phyloP scores from a whole-genome alignment of 2,113 vertebrate genomes.

The Misgurnus anguillicaudatus region DNA sequence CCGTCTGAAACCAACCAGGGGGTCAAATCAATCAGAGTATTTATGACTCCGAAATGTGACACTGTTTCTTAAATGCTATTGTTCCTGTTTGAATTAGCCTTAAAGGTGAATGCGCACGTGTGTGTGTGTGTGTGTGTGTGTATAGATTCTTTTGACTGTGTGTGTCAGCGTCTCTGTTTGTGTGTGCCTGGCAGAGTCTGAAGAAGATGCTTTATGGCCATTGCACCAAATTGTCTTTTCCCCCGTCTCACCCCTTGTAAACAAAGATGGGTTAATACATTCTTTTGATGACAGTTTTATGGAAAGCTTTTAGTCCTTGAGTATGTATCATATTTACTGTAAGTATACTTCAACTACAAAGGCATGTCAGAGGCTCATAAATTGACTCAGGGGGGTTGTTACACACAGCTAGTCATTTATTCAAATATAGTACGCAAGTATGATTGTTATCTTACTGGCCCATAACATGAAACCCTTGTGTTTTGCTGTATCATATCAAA shows the following conservation, averaged over 20 bases:
- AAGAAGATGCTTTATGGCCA: conserved; percentile 72
- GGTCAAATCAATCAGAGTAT: conserved; percentile 98
- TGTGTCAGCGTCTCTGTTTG: conserved; percentile 50
- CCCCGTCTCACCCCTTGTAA: conserved; percentile 77
- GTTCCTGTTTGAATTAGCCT: conserved; percentile 87
- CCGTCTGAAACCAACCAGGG: conserved; percentile 87
- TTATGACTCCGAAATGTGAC: conserved; percentile 98
- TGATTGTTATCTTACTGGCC: conserved; percentile 66
- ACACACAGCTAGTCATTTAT: conserved; percentile 69
- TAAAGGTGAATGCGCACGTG: conserved; percentile 76
- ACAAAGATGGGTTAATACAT: conserved; percentile 83
- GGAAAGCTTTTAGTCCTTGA: conserved; percentile 82
- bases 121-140: conserved; percentile 64
- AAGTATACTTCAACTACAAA: conserved; percentile 80
- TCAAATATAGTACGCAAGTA: conserved; percentile 60
- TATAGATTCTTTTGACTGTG: conserved; percentile 47
- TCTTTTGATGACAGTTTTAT: conserved; percentile 81
- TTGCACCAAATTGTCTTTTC: conserved; percentile 78
- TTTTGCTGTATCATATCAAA: conserved; percentile 39
- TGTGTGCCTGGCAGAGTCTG: conserved; percentile 61
- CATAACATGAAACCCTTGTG: conserved; percentile 6
- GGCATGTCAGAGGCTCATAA: conserved; percentile 65
- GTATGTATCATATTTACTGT: conserved; percentile 86
- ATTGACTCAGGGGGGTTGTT: conserved; percentile 62
- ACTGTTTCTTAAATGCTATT: conserved; percentile 90